Percentiles rank a stretch among this genome's conserved stretches.
These are phyloP conservation scores for Drosophila tsacasi DNA, from an alignment of 1,140 invertebrate genomes.

Conservation along the genomic window DNA sequence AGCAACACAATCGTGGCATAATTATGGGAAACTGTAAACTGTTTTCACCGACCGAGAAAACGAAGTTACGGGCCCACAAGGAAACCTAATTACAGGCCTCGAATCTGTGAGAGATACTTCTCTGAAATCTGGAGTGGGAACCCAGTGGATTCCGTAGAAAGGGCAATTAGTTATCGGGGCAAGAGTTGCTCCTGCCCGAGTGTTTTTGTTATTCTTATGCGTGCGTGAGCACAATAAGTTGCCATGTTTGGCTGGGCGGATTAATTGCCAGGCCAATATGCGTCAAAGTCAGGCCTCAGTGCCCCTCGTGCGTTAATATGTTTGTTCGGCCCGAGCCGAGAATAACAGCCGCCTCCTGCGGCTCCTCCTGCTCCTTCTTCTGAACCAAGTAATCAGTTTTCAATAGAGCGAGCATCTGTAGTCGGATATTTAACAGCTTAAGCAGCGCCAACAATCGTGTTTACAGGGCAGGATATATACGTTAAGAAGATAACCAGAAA, in stretches of 20 bases:
- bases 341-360: neutral
- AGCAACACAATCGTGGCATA: slow-evolving; percentile 67
- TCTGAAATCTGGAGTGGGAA: neutral
- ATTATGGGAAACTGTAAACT: slow-evolving; percentile 59
- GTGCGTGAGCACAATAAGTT: slow-evolving; percentile 65
- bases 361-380: neutral
- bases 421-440: slow-evolving; percentile 45
- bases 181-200: slow-evolving; percentile 15
- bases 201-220: slow-evolving; percentile 59
- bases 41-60: slow-evolving; percentile 42
- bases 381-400: slow-evolving; percentile 60
- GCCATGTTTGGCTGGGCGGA: slow-evolving; percentile 61
- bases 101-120: slow-evolving; percentile 1
- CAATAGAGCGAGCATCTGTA: slow-evolving; percentile 54
- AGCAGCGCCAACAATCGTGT: slow-evolving; percentile 21
- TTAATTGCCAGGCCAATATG: slow-evolving; percentile 77
- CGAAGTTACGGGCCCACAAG: slow-evolving; percentile 51
- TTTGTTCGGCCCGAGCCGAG: slow-evolving; percentile 16
- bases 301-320: slow-evolving; percentile 54
- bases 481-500: slow-evolving; percentile 5
- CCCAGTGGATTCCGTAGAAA: slow-evolving; percentile 18
- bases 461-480: slow-evolving; percentile 13
- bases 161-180: slow-evolving; percentile 36
- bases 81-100: slow-evolving; percentile 36
- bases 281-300: slow-evolving; percentile 56